These are phyloP conservation scores for Pantelozetes paolii DNA, from an alignment of 2,888 invertebrate species.

Conservation along the genomic window DNA sequence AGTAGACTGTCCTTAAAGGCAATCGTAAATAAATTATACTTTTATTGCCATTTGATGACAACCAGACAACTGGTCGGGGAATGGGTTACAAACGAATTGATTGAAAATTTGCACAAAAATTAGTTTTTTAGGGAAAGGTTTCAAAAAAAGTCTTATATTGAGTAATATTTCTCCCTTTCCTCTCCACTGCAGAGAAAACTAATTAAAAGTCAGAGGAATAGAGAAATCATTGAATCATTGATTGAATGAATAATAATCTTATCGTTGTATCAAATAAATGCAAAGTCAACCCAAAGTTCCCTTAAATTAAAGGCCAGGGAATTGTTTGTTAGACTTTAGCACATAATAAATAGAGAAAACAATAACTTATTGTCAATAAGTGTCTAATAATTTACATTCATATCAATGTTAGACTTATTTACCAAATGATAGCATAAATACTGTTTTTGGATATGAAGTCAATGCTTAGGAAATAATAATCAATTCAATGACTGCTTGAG, in stretches of 20 bases:
- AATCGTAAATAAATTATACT: constrained; percentile 2
- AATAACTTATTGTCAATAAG: neutral
- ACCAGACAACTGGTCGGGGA: neutral
- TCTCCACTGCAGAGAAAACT: neutral
- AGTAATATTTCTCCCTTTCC: neutral
- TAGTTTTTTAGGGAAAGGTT: neutral
- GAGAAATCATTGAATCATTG: neutral
- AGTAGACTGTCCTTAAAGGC: neutral
- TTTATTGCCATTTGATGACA: constrained; percentile 10
- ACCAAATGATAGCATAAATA: constrained; percentile 10
- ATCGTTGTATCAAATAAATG: neutral
- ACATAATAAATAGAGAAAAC: neutral
- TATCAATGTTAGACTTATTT: neutral
- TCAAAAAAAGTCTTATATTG: neutral
- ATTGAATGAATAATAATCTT: neutral
- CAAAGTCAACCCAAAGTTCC: neutral
- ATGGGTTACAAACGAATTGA: neutral
- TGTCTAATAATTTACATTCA: constrained; percentile 3
- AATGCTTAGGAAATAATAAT: neutral
- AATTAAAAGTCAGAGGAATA: neutral
- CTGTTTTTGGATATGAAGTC: neutral
- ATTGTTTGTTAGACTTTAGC: neutral
- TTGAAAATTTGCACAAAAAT: neutral
- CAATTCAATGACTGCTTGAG: neutral
- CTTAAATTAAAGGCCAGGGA: neutral